phyloP scores from a whole-genome alignment of 1,140 invertebrate species.

The Microplitis mediator region DNA sequence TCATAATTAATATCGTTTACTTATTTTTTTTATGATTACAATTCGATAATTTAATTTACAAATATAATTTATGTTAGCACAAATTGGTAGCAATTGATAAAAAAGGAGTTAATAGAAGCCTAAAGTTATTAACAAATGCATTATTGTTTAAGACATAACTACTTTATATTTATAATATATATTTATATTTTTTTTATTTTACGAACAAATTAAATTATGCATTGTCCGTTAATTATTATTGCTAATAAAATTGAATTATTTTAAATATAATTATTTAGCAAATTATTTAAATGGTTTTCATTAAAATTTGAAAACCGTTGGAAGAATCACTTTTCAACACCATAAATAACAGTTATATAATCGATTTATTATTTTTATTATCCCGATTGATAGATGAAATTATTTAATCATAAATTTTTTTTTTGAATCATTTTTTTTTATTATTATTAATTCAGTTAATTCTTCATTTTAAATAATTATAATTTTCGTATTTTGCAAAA shows the following conservation, averaged over 20 bases:
- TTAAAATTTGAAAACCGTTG: background rate
- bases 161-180: background rate
- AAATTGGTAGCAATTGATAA: background rate
- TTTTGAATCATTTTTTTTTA: background rate
- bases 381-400: background rate
- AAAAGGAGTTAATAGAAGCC: background rate
- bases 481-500: conserved; percentile 5
- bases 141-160: background rate
- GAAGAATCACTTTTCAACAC: background rate
- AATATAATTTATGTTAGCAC: background rate
- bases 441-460: background rate
- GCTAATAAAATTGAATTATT: too few relatives aligned
- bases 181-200: background rate
- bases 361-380: background rate
- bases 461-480: background rate
- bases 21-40: background rate
- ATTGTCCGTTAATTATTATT: too few relatives aligned
- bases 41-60: background rate
- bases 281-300: background rate
- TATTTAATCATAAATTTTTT: background rate
- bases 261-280: too few relatives aligned
- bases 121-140: conserved; percentile 6
- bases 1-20: background rate
- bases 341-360: background rate
- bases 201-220: background rate